Evolutionary conservation across 2,888 invertebrate genomes (phyloP), one percentile per base, ranked within the genome.

Genomic region (Sinodicranocentrus sp.): DNA sequence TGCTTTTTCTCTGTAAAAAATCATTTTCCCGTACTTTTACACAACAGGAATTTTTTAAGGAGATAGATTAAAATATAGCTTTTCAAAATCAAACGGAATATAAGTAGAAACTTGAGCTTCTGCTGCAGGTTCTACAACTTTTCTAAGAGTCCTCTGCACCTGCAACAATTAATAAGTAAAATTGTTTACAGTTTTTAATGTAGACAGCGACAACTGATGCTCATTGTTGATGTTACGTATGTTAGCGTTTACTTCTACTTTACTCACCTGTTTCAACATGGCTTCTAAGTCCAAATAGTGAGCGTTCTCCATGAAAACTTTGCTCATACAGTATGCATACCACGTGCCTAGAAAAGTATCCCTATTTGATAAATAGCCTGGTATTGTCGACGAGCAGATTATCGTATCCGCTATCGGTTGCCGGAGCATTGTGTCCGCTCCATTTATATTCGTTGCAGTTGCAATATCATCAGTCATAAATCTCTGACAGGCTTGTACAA

Each of bases 401-500:
- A 77, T 26, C 0, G 68, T n/a, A n/a, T 77, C 33, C 6, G 59
- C 28, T 17, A 61, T 71, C 19, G 76, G 48, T 3, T 26, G 57
- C 39, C 10, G 21, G 2, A 28, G 6, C 6, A 2, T 1, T 1
- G 19, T 5, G 3, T 39, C 13, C 13, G 70, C 86, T 13, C 44
- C 25, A 52, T 52, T 17, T 6, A 39, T 13, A 8, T 39, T 6
- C 8, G 48, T 15, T 13, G 48, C 8, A n/a, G 48, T 48, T 3
- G 15, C n/a, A 13, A 39, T 39, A 13, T 39, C 39, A 52, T 87
- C 85, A 13, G 48, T 15, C 23, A n/a, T n/a, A 19, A 82, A 77
- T n/a, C 85, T 82, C 10, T 85, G 87, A 57, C 88, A 88, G 0
- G 87, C 78, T 61, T 87, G 86, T 10, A 88, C 52, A 2, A 88